Evolutionary conservation across 2,888 invertebrate species (phyloP).

Genomic region (Agrochola lychnidis): DNA sequence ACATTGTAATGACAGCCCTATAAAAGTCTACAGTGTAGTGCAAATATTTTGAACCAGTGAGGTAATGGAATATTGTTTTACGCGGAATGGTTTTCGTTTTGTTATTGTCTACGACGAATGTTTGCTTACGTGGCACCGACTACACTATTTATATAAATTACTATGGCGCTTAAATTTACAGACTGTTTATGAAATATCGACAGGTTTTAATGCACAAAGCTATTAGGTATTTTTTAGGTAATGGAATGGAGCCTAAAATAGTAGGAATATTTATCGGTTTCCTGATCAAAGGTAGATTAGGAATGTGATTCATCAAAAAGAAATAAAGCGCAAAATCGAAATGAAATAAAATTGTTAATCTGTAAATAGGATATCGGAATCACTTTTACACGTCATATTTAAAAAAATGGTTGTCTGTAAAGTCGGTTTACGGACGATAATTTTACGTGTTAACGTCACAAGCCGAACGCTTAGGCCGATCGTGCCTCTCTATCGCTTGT

Average conservation of each 20-base stretch:
- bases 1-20: constrained; percentile 49
- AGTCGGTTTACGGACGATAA: too few relatives aligned
- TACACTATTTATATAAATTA: constrained; percentile 45
- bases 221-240: constrained; percentile 17
- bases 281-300: constrained; percentile 21
- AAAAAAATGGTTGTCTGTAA: too few relatives aligned
- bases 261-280: constrained; percentile 2
- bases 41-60: constrained; percentile 77
- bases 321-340: not conserved
- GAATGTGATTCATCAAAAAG: not conserved
- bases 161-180: constrained; percentile 50
- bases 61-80: constrained; percentile 75
- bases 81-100: constrained; percentile 68
- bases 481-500: too few relatives aligned
- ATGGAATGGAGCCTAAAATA: constrained; percentile 22
- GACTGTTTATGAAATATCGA: constrained; percentile 52
- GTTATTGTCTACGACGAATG: constrained; percentile 53
- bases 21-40: constrained; percentile 64
- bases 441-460: too few relatives aligned
- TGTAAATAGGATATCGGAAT: too few relatives aligned
- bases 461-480: too few relatives aligned
- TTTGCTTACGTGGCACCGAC: constrained; percentile 49
- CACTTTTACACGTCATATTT: too few relatives aligned
- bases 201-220: constrained; percentile 40
- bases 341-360: too few relatives aligned